Percentiles rank a stretch among this genome's conserved stretches.
phyloP scores from a whole-genome alignment of 2,113 vertebrate species.

The Tyto alba region DNA sequence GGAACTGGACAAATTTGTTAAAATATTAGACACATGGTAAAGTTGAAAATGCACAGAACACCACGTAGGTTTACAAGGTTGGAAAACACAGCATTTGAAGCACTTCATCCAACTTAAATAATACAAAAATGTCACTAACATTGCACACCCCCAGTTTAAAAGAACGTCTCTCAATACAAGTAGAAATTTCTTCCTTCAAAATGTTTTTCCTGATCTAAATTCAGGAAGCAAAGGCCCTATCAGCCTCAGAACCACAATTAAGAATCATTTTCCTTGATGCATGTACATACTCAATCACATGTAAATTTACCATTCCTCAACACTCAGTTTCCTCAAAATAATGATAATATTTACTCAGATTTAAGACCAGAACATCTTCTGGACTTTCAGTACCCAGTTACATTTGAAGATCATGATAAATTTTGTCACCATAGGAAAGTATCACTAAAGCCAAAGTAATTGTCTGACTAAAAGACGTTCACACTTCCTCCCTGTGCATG shows the following conservation, averaged over 20 bases:
- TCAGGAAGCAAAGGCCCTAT: not conserved
- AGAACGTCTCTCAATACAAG: not conserved
- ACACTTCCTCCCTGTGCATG: fast-evolving
- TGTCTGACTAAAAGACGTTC: not conserved
- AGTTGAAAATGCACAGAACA: not conserved
- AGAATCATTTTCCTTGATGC: not conserved
- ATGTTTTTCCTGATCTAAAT: not conserved
- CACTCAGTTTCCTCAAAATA: not conserved
- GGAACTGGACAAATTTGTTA: not conserved
- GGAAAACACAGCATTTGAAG: not conserved
- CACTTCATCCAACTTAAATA: not conserved
- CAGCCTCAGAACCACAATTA: not conserved
- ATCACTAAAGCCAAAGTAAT: not conserved
- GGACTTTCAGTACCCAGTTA: not conserved
- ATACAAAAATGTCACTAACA: not conserved
- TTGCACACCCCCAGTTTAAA: not conserved
- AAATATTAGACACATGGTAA: not conserved
- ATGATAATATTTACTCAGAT: not conserved
- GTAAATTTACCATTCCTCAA: not conserved
- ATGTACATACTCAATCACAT: not conserved
- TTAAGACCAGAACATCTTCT: not conserved
- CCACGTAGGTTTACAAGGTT: not conserved
- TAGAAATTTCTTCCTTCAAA: not conserved
- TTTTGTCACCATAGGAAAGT: not conserved
- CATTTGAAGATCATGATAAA: not conserved